Percentiles rank a stretch among this genome's conserved stretches.
Evolutionary conservation across 2,888 invertebrate species (phyloP).

Genomic region (Rhagonycha lutea): DNA sequence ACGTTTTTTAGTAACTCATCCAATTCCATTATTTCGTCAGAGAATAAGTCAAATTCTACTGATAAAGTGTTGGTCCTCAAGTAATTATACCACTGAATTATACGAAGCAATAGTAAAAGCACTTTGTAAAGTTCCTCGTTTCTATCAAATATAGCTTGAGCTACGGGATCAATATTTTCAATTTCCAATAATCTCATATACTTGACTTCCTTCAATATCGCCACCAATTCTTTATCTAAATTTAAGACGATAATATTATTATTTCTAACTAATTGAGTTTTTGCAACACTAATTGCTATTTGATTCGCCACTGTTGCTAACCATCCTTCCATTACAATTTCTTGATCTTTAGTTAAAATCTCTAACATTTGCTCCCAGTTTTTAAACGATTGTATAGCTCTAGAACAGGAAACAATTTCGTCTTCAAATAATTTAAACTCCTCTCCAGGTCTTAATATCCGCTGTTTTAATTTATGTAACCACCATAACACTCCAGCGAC

Average conservation of each 20-base stretch:
- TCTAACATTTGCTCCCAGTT: conserved; percentile 71
- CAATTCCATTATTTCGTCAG: conserved; percentile 75
- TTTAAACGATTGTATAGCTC: conserved; percentile 58
- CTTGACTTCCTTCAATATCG: conserved; percentile 79
- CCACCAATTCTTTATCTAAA: conserved; percentile 70
- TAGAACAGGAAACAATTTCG: conserved; percentile 62
- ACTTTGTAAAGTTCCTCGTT: conserved; percentile 67
- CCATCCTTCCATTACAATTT: conserved; percentile 73
- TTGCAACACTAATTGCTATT: conserved; percentile 65
- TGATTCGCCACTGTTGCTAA: conserved; percentile 65
- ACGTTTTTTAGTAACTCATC: conserved; percentile 72
- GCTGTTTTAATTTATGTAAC: conserved; percentile 67
- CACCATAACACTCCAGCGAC: conserved; percentile 73
- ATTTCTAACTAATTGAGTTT: conserved; percentile 63
- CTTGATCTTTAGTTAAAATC: conserved; percentile 66
- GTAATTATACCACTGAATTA: conserved; percentile 83
- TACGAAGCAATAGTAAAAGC: conserved; percentile 56
- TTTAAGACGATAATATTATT: conserved; percentile 64
- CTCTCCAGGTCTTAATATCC: conserved; percentile 64
- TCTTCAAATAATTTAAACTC: conserved; percentile 69
- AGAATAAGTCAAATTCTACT: conserved; percentile 78
- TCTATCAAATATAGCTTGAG: conserved; percentile 66
- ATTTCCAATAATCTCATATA: conserved; percentile 62
- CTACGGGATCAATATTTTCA: conserved; percentile 65
- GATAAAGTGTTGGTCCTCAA: conserved; percentile 72